Conservation (phyloP, 2,888 invertebrate species). For the Prosopocoilus inquinatus region DNA sequence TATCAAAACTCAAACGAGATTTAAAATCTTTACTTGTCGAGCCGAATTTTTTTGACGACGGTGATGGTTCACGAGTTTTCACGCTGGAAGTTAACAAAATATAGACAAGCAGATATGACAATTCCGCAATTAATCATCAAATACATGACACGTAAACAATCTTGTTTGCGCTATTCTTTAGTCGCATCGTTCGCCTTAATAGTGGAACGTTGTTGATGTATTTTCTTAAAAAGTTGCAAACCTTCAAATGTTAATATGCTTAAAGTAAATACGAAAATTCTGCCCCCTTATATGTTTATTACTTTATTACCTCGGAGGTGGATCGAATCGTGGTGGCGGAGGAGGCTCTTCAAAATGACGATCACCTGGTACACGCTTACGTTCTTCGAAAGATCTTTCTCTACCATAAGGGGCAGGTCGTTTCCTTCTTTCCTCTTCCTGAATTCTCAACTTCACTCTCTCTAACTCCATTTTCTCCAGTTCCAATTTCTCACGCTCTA, state of each 20-base stretch:
- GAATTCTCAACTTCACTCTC: conserved; percentile 67
- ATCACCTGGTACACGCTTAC: conserved; percentile 42
- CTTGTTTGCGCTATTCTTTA: no score
- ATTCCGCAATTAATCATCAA: no score
- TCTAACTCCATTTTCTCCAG: conserved; percentile 81
- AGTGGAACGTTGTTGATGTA: no score
- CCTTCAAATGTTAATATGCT: no score
- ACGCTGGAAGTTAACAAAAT: conserved; percentile 29
- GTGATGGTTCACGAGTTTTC: conserved; percentile 37
- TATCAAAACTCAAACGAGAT: conserved; percentile 36
- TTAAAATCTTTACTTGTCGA: conserved; percentile 34
- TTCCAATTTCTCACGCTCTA: conserved; percentile 56
- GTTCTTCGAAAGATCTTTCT: conserved; percentile 41
- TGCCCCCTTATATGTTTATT: no score
- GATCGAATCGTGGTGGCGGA: conserved; percentile 59
- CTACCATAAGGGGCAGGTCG: conserved; percentile 54
- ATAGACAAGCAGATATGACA: no score
- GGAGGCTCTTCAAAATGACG: conserved; percentile 57
- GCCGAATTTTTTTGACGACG: conserved; percentile 34
- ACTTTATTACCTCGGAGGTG: conserved; percentile 42
- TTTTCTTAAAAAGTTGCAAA: no score
- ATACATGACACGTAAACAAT: no score
- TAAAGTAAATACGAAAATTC: no score
- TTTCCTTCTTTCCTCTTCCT: conserved; percentile 61
- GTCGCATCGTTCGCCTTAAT: no score